Base-by-base conservation (phyloP, 1,140 invertebrate species). In the Argopecten irradians region DNA sequence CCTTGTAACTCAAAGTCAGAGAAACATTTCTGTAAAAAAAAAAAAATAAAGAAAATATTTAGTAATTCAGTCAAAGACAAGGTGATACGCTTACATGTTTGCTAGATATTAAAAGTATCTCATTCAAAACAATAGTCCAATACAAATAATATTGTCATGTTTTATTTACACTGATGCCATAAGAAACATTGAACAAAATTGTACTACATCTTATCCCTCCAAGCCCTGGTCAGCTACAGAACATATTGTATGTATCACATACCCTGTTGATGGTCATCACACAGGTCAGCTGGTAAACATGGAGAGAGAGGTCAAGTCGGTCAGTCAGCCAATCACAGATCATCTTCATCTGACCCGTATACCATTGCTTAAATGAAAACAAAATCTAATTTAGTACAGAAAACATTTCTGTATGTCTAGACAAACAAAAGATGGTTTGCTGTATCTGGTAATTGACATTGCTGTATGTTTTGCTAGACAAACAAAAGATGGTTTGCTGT, bases 1-100 rank as follows among this genome's bases (percentile, higher is more conserved):
- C 99, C 99, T 96, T 99, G 99, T 86, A 99, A 97, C 96, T 99
- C 99, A 96, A 99, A 99, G 95, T 99, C 99, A 33, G 98, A 98
- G 96, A 99, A 99, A 94, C 99, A 97, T 98, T 99, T 99, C 98
- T 99, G 95, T 83, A 96, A 95, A 96, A 87, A 90, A 91, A 89
- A 96, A 90, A 89, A 87, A 92, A 55, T 13, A 86, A 33, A 41
- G 28, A 43, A 5, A 85, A 7, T 1, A n/a, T 11, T 39, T 11
- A 19, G 8, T 55, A 3, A 55, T 55, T 55, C 43, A 13, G 22
- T 55, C 43, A 39, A 39, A 39, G 5, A 39, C 13, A 39, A 39
- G 36, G 13, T 39, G 36, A 8, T 39, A 39, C 13, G 5, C 5
- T 39, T 13, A 39, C 5, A 39, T 39, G 5, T 39, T 13, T 39